phyloP scores from a whole-genome alignment of 2,113 vertebrate genomes.

The Neoarius graeffei region DNA sequence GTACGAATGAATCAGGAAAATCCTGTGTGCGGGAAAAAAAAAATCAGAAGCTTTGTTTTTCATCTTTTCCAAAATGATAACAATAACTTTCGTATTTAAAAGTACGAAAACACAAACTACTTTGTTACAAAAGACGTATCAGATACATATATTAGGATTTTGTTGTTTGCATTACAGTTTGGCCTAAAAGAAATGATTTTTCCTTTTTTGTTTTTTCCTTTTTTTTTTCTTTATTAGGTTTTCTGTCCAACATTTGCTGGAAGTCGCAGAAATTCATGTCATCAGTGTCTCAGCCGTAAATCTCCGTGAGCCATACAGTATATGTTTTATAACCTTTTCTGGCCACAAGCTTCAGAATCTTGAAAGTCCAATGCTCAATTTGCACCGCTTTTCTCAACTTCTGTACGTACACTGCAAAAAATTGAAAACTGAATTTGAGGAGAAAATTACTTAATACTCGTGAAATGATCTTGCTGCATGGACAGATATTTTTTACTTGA shows the following conservation, averaged over 20 bases:
- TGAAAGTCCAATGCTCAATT: not conserved
- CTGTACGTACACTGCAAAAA: not conserved
- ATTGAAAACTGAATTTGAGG: too few relatives aligned
- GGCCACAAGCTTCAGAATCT: not conserved
- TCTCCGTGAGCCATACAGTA: not conserved
- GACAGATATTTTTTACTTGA: too few relatives aligned
- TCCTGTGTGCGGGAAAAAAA: not conserved
- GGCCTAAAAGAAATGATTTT: not conserved
- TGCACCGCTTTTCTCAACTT: not conserved
- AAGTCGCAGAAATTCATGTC: not conserved
- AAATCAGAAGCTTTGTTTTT: constrained; percentile 32
- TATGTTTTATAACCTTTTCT: not conserved
- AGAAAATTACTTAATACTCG: too few relatives aligned
- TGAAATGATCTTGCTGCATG: too few relatives aligned
- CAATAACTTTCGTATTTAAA: not conserved
- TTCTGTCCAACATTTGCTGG: not conserved
- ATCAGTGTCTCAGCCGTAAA: not conserved
- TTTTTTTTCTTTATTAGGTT: not conserved
- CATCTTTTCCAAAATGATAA: not conserved
- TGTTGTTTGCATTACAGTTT: not conserved
- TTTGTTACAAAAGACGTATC: not conserved
- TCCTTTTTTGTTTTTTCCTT: not conserved
- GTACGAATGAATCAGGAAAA: not conserved
- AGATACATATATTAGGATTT: not conserved
- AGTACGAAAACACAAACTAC: not conserved